These are phyloP conservation scores for Acanthiza pusilla DNA, from an alignment of 2,797 vertebrate species.

Conservation along the genomic window DNA sequence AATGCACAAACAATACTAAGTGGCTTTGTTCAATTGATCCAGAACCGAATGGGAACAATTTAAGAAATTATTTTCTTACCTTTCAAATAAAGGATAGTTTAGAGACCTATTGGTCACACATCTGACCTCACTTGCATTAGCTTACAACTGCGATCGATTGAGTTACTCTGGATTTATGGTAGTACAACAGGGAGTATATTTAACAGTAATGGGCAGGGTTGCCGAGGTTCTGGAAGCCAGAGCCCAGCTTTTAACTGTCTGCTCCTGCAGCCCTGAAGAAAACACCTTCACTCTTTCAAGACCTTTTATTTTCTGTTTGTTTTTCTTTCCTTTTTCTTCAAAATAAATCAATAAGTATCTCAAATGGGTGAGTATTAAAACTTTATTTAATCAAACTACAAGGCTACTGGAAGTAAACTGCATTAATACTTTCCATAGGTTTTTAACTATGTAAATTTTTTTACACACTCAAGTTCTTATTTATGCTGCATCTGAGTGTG, in stretches of 20 bases:
- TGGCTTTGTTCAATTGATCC: constrained; percentile 4
- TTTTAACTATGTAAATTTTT: background rate
- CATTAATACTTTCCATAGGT: accelerated
- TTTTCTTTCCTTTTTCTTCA: background rate
- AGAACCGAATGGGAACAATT: background rate
- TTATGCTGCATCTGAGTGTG: background rate
- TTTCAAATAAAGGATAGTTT: constrained; percentile 22
- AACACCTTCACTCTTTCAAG: background rate
- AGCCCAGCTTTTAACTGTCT: background rate
- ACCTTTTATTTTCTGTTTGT: background rate
- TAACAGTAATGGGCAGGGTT: background rate
- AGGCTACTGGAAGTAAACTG: background rate
- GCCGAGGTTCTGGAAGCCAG: background rate
- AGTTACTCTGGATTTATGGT: background rate
- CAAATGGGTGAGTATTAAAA: background rate
- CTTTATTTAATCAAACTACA: background rate
- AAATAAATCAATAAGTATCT: background rate
- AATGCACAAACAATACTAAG: background rate
- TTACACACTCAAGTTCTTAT: background rate
- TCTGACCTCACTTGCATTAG: background rate
- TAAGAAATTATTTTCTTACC: background rate
- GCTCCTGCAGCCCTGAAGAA: background rate
- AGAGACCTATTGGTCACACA: background rate
- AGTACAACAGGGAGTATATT: background rate
- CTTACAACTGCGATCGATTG: background rate